phyloP scores from a whole-genome alignment of 2,113 vertebrate genomes.

The Chloropsis hardwickii region DNA sequence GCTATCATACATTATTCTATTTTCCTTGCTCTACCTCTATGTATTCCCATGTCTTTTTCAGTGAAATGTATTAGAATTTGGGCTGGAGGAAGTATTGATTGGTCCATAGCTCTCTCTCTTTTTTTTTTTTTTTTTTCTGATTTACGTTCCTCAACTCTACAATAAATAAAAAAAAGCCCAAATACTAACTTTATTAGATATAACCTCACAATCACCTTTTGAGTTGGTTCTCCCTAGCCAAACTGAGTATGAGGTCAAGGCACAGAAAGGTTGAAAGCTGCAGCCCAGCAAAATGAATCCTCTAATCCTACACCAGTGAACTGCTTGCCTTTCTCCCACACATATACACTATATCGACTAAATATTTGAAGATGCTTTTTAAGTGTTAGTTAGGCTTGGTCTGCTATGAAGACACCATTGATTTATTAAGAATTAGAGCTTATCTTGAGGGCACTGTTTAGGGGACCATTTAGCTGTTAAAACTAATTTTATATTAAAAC shows the following conservation, averaged over 20 bases:
- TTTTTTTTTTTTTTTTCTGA: accelerated
- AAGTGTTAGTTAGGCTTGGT: neutral
- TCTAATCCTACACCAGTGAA: neutral
- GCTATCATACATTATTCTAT: neutral
- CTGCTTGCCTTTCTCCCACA: neutral
- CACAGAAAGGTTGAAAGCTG: neutral
- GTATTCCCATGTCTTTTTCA: neutral
- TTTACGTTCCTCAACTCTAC: neutral
- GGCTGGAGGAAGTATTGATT: neutral
- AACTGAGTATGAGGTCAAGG: neutral
- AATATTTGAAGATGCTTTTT: neutral
- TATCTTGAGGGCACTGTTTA: neutral
- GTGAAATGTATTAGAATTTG: neutral
- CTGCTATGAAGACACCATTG: neutral
- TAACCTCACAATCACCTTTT: neutral
- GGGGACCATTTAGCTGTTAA: neutral
- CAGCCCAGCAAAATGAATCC: neutral
- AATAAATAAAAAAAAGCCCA: neutral
- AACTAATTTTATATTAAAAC: neutral
- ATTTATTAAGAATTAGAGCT: neutral
- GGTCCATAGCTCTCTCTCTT: neutral
- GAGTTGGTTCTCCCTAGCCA: neutral
- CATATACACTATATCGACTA: neutral
- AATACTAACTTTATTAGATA: neutral
- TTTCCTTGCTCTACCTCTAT: neutral